Evolutionary conservation across 2,113 vertebrate genomes (phyloP).

Genomic region (Nothobranchius kuhntae): DNA sequence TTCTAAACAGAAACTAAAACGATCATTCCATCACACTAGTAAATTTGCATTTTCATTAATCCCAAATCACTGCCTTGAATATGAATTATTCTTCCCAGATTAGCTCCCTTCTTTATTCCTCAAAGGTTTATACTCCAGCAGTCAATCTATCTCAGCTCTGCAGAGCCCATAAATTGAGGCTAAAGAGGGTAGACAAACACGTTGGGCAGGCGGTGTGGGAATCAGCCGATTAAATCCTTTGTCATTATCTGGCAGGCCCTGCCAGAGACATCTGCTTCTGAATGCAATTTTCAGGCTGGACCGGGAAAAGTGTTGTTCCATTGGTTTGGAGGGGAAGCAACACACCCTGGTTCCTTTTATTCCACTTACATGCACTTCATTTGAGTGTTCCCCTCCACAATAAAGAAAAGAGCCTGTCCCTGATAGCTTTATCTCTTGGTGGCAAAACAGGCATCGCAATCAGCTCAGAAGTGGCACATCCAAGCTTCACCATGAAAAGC

Average conservation of each 20-base stretch:
- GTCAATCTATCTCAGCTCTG: conserved; percentile 72
- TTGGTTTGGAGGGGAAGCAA: conserved; percentile 64
- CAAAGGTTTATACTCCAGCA: conserved; percentile 57
- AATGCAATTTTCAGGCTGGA: conserved; percentile 60
- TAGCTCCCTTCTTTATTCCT: conserved; percentile 70
- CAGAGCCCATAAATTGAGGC: conserved; percentile 73
- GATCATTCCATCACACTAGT: conserved; percentile 64
- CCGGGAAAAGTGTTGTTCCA: conserved; percentile 50
- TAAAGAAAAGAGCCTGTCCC: conserved; percentile 32
- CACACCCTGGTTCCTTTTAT: conserved; percentile 62
- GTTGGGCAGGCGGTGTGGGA: conserved; percentile 67
- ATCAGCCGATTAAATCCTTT: conserved; percentile 77
- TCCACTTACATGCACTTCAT: conserved; percentile 57
- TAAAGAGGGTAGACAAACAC: conserved; percentile 77
- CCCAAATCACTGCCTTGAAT: conserved; percentile 69
- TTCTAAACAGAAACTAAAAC: conserved; percentile 16
- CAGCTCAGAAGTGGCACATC: conserved; percentile 8
- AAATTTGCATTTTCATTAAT: conserved; percentile 79
- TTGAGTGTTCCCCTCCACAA: conserved; percentile 54
- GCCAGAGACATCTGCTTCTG: conserved; percentile 76
- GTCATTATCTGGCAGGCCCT: conserved; percentile 74
- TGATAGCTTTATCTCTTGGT: conserved; percentile 60
- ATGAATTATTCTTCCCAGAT: conserved; percentile 68
- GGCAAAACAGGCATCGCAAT: conserved; percentile 45
- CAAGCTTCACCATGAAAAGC: conserved; percentile 29